phyloP scores from a whole-genome alignment of 2,797 vertebrate species.

The Chlorospingus flavigularis region DNA sequence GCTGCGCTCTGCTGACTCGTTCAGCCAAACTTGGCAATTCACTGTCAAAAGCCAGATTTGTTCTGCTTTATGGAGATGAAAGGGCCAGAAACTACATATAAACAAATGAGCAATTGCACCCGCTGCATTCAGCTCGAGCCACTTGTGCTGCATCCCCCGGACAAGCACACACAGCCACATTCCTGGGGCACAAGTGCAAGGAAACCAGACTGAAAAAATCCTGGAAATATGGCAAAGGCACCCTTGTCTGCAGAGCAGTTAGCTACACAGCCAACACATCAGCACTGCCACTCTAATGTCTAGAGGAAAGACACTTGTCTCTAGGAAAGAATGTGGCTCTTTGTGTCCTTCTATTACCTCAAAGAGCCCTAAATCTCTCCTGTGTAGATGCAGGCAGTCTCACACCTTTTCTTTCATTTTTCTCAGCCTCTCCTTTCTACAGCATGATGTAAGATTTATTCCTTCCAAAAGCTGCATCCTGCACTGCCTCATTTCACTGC shows the following conservation, averaged over 20 bases:
- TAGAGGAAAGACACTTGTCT: not conserved
- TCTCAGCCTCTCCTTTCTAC: not conserved
- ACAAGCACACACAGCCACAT: not conserved
- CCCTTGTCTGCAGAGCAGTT: not conserved
- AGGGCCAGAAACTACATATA: not conserved
- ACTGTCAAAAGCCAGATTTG: not conserved
- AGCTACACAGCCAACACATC: not conserved
- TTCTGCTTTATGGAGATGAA: constrained; percentile 23
- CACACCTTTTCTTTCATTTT: not conserved
- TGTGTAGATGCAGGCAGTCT: not conserved
- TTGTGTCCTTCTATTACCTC: not conserved
- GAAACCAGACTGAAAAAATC: not conserved
- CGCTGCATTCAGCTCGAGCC: not conserved
- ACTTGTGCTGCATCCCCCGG: not conserved
- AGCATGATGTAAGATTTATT: not conserved
- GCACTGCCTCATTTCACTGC: not conserved
- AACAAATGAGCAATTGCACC: not conserved
- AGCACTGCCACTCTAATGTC: not conserved
- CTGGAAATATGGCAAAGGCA: not conserved
- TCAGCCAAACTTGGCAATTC: not conserved
- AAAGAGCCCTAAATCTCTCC: not conserved
- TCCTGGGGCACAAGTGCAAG: not conserved
- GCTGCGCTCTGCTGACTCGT: not conserved
- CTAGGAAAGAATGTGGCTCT: not conserved
- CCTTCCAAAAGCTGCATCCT: not conserved